Evolutionary conservation across 2,888 invertebrate species (phyloP).

Genomic region (Drosophila lacicola): DNA sequence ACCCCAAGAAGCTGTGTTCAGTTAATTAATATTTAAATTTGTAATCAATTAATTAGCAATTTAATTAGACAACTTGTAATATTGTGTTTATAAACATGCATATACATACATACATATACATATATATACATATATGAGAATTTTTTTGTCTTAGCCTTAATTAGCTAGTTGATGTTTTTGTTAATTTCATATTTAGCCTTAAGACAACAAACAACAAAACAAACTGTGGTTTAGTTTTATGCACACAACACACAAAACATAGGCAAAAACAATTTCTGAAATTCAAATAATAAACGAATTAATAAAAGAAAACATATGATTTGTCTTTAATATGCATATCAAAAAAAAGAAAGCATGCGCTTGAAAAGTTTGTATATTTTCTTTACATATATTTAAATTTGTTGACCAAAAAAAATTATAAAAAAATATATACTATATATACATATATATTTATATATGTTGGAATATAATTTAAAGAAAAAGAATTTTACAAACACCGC

Average conservation of each 20-base stretch:
- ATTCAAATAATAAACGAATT: constrained; percentile 17
- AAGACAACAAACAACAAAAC: constrained; percentile 59
- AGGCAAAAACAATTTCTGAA: constrained; percentile 37
- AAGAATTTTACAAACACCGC: constrained; percentile 16
- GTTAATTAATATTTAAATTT: constrained; percentile 61
- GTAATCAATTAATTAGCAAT: constrained; percentile 34
- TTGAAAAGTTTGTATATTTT: background rate
- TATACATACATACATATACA: constrained; percentile 6
- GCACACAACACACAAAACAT: constrained; percentile 46
- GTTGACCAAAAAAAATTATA: background rate
- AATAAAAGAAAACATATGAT: constrained; percentile 13
- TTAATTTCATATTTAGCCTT: constrained; percentile 34
- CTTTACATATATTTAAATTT: background rate
- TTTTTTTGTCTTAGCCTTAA: constrained; percentile 18
- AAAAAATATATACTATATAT: too few species aligned
- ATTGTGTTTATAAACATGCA: constrained; percentile 2
- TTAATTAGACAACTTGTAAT: constrained; percentile 28
- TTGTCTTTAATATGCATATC: background rate
- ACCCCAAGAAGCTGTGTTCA: constrained; percentile 85
- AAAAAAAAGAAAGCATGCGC: too few species aligned
- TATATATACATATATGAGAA: constrained; percentile 9
- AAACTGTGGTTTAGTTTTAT: constrained; percentile 79
- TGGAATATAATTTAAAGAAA: background rate
- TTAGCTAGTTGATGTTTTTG: constrained; percentile 46
- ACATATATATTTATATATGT: background rate